Evolutionary conservation across 1,140 invertebrate species (phyloP), one percentile per base, ranked within the genome.

Genomic region (Lordiphosa mommai): DNA sequence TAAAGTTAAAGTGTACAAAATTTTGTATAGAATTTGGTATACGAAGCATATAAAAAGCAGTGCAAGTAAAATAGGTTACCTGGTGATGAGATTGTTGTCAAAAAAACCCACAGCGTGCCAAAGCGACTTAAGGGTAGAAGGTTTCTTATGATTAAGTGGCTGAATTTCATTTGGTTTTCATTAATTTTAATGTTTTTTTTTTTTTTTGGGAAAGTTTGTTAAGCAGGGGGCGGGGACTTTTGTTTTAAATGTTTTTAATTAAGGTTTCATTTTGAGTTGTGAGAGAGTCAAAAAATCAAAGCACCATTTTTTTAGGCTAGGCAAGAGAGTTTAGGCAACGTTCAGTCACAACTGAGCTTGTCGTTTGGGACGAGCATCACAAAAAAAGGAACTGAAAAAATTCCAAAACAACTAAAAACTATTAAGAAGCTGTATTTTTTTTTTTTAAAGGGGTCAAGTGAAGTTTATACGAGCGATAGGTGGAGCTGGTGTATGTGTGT

Each of bases 71-170:
- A 71, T 59, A 69, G 67, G 67, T 89, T 89, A 89, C 89, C 89
- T 89, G 88, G 87, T 89, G 87, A 88, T 23, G 70, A 79, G 84
- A 82, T 87, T 79, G 79, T 88, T 84, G 88, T 79, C 71, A 82
- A 88, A 82, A 86, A 88, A 88, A 89, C 89, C 89, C 89, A 89
- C 84, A 88, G 88, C 90, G 91, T 91, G 90, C 90, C 90, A 91
- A 91, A 91, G 90, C 90, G 90, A 90, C 89, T 87, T 87, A 85
- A 80, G 88, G 76, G 70, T 80, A 74, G 50, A 48, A 59, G 69
- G 61, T 44, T 61, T 57, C 40, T 58, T 60, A 60, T 61, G 66
- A 63, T 61, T 65, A 60, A 44, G 33, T 58, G 57, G 63, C 57
- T 66, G 49, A 67, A 63, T 53, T 30, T 30, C 60, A 7, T 44